Evolutionary conservation across 2,113 vertebrate species (phyloP), one percentile per base, ranked within the genome.

Genomic region (Semnornis frantzii): DNA sequence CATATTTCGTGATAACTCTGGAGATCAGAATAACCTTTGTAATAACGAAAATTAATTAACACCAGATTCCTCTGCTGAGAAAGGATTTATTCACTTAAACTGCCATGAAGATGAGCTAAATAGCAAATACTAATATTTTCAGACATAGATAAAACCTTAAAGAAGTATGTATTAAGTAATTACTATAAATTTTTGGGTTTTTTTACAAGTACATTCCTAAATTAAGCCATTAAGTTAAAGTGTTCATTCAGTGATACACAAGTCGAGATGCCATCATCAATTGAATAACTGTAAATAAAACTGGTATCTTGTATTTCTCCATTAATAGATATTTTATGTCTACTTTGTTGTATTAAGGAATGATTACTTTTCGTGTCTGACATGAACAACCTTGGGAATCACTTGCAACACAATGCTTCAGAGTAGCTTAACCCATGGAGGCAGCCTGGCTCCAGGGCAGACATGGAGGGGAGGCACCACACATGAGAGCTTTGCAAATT

Each of bases 31-130:
- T 91, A 92, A 90, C 50, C 28, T 92, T 95, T 97, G 93, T 90
- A 90, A 91, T 96, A 23, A 65, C 44, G 89, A 93, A 92, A 96
- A 92, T 65, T 19, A 94, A 82, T 92, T 91, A 81, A 75, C 37
- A 69, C 48, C 72, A 92, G 71, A 42, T 27, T 90, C 24, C 69
- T 79, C 44, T 42, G 60, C 55, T 92, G 34, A 31, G 87, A 88
- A 90, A 75, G 15, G 12, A 54, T 82, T 88, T 81, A n/a, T 48
- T 94, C 58, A 33, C 85, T 93, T 91, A 87, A 87, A 58, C 85
- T 75, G 14, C 68, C 12, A 17, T 15, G 33, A 33, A 87, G 60
- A 64, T 59, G 63, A 89, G 62, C 54, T 70, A 78, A 88, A 58
- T 55, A 70, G 89, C 87, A 70, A 94, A 91, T 74, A 71, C 55